Evolutionary conservation across 2,113 vertebrate species (phyloP), one percentile per base, ranked within the genome.

Genomic region (Desmodus rotundus): DNA sequence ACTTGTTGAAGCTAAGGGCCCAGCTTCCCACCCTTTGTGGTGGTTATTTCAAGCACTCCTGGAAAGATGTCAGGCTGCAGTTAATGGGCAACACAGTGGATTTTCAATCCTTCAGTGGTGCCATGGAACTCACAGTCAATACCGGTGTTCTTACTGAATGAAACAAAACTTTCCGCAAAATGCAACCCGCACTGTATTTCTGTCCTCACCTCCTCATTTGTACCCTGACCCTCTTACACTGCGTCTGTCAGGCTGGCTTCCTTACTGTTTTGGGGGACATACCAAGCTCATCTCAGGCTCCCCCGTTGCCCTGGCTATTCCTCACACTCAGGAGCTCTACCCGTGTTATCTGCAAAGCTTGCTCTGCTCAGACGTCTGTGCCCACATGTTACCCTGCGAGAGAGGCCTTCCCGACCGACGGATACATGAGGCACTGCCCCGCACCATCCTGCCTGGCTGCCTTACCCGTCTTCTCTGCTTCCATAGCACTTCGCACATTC

Each of bases 381-480:
- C 72, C 50, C 73, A 16, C 31, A 0, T 70, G 67, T 24, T 16
- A 2, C 36, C 33, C 65, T 52, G 1, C 3, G 24, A 20, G 38
- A 5, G 56, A 81, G 47, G 14, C 5, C 41, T 47, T 88, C 33
- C 43, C 11, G 45, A 43, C 10, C 36, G 6, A 14, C 5, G 6
- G 24, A 16, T 17, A 3, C 6, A 0, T 4, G 26, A 41, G 31
- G 26, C 38, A 2, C 28, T 31, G 4, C 11, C 50, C 33, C 9
- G 15, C 12, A 31, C 4, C 11, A 38, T 4, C 12, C 7, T 22
- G 24, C 26, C 28, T 61, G 4, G 22, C 31, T 41, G 56, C 31
- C n/a, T 72, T 41, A 50, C 0, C 12, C 33, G 61, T 63, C 19
- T 22, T 61, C 26, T 1, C 36, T 7, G 41, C 36, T 38, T 52